Evolutionary conservation across 2,797 vertebrate genomes (phyloP).

Genomic region (Sebastes steindachneri): DNA sequence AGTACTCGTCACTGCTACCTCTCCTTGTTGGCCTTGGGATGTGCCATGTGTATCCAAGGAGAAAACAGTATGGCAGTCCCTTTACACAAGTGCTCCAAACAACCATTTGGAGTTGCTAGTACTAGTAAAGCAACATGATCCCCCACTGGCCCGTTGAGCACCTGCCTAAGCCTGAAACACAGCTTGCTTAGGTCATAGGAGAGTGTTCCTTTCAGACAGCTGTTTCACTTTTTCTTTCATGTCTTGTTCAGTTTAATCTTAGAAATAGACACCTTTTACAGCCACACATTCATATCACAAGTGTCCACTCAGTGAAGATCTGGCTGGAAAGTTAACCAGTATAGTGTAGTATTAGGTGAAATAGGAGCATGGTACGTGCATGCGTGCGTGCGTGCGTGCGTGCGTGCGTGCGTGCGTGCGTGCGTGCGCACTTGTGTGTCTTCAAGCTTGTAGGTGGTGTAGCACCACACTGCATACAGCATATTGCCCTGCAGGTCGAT

Average conservation of each 20-base stretch:
- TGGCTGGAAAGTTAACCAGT: constrained; percentile 27
- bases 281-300: constrained; percentile 10
- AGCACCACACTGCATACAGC: constrained; percentile 56
- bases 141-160: neutral
- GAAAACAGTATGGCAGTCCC: neutral
- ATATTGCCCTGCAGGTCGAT: constrained; percentile 74
- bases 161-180: neutral
- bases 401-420: constrained; percentile 18
- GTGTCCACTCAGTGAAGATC: constrained; percentile 32
- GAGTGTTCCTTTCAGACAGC: neutral
- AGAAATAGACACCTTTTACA: neutral
- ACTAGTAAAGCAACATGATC: neutral
- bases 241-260: constrained; percentile 16
- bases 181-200: neutral
- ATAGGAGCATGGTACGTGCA: constrained; percentile 12
- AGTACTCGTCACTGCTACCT: neutral
- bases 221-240: constrained; percentile 9
- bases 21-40: neutral
- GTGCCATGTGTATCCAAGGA: neutral
- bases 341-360: constrained; percentile 8
- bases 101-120: neutral
- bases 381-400: neutral
- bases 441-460: constrained; percentile 76
- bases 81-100: neutral
- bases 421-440: constrained; percentile 33